Base-by-base conservation (phyloP, 2,113 vertebrate genomes). In the Campylorhamphus procurvoides region DNA sequence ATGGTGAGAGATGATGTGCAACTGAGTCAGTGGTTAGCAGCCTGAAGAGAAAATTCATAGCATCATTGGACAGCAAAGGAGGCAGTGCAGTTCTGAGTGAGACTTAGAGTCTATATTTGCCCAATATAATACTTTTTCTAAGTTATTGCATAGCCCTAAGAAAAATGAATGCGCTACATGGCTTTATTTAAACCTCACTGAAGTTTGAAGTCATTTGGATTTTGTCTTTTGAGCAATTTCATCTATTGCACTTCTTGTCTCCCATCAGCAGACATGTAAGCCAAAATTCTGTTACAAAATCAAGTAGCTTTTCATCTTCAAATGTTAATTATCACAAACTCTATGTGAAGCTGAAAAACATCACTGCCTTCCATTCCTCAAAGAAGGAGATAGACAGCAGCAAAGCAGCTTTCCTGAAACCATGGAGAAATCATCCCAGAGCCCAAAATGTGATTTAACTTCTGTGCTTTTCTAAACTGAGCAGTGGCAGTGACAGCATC, bases 51-150 rank as follows among this genome's bases (percentile, higher is more conserved):
- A 92, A 92, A 92, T 90, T 86, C 85, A 46, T 35, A 53, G 31
- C 75, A 80, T 52, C 63, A 17, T 44, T 90, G 83, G 63, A 77
- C 46, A 86, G 78, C n/a, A 86, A 84, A 92, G 63, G 53, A 93
- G 59, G 15, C 14, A 50, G 16, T 16, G 7, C 40, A 76, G 53
- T 23, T 49, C 74, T 58, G 63, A 94, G 64, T 77, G 68, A 80
- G 88, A 83, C 79, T 96, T 92, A 58, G 93, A 94, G 83, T 77
- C 74, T 88, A 12, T 76, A 87, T 90, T 95, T 93, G 55, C 66
- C 88, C 79, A 93, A 86, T 93, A 39, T 80, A 93, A 86, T 55
- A 90, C 25, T 71, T 92, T 69, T 84, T 69, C 58, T 73, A 88
- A 90, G 56, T 84, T 89, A 86, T 71, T 90, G 59, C 39, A 27